Evolutionary conservation across 1,140 invertebrate genomes (phyloP).

Genomic region (Camponotus floridanus): DNA sequence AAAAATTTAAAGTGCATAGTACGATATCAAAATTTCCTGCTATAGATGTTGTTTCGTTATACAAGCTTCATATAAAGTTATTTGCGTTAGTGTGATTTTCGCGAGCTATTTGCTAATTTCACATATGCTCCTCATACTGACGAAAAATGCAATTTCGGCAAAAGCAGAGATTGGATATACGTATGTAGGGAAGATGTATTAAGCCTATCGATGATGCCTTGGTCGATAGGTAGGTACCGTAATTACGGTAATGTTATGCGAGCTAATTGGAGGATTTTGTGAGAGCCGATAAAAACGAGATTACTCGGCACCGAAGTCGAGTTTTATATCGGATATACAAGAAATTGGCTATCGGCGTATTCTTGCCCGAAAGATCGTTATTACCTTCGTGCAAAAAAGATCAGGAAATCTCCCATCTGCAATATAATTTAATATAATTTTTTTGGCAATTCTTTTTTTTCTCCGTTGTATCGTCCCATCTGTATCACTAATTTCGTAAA

Average conservation of each 20-base stretch:
- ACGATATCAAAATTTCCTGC: background rate
- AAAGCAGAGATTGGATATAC: constrained; percentile 29
- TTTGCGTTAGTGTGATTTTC: constrained; percentile 51
- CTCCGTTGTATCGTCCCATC: background rate
- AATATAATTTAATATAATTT: constrained; percentile 70
- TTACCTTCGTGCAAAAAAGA: constrained; percentile 63
- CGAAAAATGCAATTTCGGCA: constrained; percentile 61
- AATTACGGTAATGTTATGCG: constrained; percentile 83
- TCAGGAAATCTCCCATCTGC: constrained; percentile 64
- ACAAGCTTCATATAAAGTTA: constrained; percentile 34
- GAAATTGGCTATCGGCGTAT: constrained; percentile 78
- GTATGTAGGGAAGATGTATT: constrained; percentile 68
- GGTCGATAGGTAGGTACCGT: constrained; percentile 73
- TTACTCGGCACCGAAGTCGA: constrained; percentile 66
- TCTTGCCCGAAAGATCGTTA: constrained; percentile 48
- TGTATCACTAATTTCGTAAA: constrained; percentile 38
- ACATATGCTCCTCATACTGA: constrained; percentile 5
- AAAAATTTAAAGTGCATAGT: background rate
- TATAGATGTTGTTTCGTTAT: too few relatives aligned
- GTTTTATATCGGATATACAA: constrained; percentile 69
- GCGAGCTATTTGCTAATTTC: constrained; percentile 48
- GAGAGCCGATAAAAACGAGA: constrained; percentile 80
- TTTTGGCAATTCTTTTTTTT: constrained; percentile 29
- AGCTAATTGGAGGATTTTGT: constrained; percentile 81
- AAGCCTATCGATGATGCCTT: constrained; percentile 69